phyloP scores from a whole-genome alignment of 2,797 vertebrate species.

The Tachyglossus aculeatus region DNA sequence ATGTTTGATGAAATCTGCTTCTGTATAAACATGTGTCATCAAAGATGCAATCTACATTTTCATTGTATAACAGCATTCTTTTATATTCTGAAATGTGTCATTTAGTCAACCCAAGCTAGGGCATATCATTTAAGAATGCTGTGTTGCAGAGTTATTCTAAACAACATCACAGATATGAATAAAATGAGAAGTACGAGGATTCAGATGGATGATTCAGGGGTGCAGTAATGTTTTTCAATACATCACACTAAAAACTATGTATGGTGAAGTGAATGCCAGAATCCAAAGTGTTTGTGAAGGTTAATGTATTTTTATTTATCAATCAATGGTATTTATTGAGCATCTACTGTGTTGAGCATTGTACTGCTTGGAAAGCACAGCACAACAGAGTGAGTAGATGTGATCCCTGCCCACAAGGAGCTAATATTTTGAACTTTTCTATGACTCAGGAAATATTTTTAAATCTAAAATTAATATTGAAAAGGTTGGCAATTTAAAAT shows the following conservation, averaged over 20 bases:
- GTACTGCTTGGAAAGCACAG: no score
- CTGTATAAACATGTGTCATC: conserved; percentile 30
- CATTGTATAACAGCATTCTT: neutral
- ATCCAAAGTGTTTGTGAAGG: no score
- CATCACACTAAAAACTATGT: neutral
- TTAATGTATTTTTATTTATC: no score
- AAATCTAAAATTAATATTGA: no score
- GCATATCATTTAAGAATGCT: neutral
- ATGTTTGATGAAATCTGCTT: conserved; percentile 25
- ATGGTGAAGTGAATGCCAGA: no score
- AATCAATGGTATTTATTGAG: no score
- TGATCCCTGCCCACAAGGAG: no score
- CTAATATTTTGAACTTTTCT: no score
- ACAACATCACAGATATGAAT: neutral
- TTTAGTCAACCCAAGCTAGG: neutral
- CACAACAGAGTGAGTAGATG: no score
- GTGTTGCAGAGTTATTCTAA: conserved; percentile 1
- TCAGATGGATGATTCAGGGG: neutral
- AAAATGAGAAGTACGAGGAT: neutral
- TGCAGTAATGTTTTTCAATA: neutral
- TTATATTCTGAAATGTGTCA: conserved; percentile 17
- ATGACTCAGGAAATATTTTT: no score
- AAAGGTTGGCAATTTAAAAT: no score
- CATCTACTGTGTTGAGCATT: no score
- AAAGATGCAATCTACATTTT: conserved; percentile 14